Conservation (phyloP, 2,797 vertebrate species). For the Ficedula albicollis region DNA sequence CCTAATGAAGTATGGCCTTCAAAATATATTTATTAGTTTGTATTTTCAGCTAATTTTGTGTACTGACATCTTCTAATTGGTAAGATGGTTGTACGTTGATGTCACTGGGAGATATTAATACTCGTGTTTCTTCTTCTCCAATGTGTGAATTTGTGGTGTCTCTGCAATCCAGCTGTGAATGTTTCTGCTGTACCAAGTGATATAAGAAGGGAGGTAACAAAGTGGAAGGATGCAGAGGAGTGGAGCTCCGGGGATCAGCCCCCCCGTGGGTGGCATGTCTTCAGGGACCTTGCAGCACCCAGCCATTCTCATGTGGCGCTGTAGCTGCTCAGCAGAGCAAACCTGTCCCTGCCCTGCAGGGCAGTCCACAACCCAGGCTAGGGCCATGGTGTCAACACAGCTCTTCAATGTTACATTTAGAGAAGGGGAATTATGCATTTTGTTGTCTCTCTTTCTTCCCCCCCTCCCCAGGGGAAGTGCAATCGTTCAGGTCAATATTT, state of each 20-base stretch:
- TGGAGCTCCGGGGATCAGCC: background rate
- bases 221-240: background rate
- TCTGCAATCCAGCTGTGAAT: background rate
- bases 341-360: background rate
- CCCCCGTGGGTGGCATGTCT: background rate
- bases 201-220: background rate
- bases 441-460: background rate
- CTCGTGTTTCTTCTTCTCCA: background rate
- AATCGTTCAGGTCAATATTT: background rate
- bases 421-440: background rate
- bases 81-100: background rate
- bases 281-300: background rate
- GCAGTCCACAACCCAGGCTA: background rate
- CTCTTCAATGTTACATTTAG: background rate
- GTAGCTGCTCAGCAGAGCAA: background rate
- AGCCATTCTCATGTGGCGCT: accelerated
- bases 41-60: background rate
- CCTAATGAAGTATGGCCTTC: background rate
- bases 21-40: background rate
- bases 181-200: background rate
- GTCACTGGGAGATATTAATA: background rate
- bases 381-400: too few relatives aligned
- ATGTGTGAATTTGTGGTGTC: background rate
- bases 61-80: background rate
- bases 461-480: background rate